Conservation (phyloP, 2,113 vertebrate species). For the Brachionichthys hirsutus region DNA sequence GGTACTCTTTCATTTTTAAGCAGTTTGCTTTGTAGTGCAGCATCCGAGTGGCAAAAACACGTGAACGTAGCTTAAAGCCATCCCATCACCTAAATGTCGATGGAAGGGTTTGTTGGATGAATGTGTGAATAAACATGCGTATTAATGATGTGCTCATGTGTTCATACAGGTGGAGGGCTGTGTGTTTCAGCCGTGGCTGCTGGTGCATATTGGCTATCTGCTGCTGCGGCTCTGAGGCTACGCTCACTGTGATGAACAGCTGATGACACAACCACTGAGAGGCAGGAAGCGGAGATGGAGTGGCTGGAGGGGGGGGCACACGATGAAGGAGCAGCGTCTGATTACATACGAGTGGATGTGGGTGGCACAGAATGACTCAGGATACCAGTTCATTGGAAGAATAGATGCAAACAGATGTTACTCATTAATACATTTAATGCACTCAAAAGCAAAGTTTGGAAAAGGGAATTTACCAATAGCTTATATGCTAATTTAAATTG, state of each 20-base stretch:
- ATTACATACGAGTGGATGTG: background rate
- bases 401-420: conserved; percentile 10
- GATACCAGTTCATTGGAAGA: background rate
- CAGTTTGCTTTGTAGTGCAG: no score
- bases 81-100: no score
- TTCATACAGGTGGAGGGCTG: conserved; percentile 2
- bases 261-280: conserved; percentile 16
- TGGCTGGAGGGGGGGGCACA: background rate
- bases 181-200: no score
- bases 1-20: no score
- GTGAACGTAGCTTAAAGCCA: no score
- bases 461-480: background rate
- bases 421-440: conserved; percentile 2
- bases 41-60: no score
- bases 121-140: no score
- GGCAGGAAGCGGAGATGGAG: background rate
- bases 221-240: conserved; percentile 18
- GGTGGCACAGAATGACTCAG: conserved; percentile 1
- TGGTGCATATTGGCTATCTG: conserved; percentile 14
- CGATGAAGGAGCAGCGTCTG: conserved; percentile 21
- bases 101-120: no score
- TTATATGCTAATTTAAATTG: no score
- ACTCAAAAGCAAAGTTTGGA: background rate
- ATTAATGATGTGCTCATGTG: background rate
- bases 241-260: conserved; percentile 32